A percentile compares a stretch with the other conserved stretches of the same genome.
phyloP scores from a whole-genome alignment of 1,140 invertebrate species.

The Nixonia krombeini region DNA sequence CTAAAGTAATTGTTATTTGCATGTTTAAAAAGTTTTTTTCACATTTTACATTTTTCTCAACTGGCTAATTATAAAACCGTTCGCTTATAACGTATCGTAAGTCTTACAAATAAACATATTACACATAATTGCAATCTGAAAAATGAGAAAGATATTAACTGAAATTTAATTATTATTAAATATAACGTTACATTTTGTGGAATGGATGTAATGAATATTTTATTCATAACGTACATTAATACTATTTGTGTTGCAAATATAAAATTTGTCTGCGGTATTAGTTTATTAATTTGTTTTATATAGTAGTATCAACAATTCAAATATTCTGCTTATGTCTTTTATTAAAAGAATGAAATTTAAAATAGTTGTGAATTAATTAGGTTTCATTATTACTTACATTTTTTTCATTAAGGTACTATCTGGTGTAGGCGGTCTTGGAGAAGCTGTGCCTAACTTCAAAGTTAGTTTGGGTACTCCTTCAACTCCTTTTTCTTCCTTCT shows the following conservation, averaged over 20 bases:
- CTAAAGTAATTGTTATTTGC: slow-evolving; percentile 3
- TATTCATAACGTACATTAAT: neutral
- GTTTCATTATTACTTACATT: slow-evolving; percentile 68
- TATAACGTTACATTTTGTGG: neutral
- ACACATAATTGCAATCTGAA: neutral
- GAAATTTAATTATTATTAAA: neutral
- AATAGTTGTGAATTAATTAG: slow-evolving; percentile 5
- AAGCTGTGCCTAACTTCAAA: slow-evolving; percentile 80
- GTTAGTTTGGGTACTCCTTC: slow-evolving; percentile 84
- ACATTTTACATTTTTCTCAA: too few relatives aligned
- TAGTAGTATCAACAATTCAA: too few relatives aligned
- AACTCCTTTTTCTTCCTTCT: slow-evolving; percentile 68
- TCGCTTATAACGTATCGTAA: too few relatives aligned
- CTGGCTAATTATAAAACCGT: too few relatives aligned
- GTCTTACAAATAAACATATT: too few relatives aligned
- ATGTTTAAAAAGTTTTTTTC: neutral
- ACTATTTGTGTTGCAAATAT: neutral
- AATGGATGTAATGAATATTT: neutral
- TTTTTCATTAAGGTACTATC: slow-evolving; percentile 75
- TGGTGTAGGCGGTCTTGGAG: slow-evolving; percentile 77
- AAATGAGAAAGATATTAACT: neutral
- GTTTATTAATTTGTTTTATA: too few relatives aligned
- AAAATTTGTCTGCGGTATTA: neutral
- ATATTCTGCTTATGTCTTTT: too few relatives aligned
- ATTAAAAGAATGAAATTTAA: slow-evolving; percentile 14